A percentile compares a stretch with the other conserved stretches of the same genome.
These are phyloP conservation scores for Anisognathus igniventris DNA, from an alignment of 2,797 vertebrate species.

Conservation along the genomic window DNA sequence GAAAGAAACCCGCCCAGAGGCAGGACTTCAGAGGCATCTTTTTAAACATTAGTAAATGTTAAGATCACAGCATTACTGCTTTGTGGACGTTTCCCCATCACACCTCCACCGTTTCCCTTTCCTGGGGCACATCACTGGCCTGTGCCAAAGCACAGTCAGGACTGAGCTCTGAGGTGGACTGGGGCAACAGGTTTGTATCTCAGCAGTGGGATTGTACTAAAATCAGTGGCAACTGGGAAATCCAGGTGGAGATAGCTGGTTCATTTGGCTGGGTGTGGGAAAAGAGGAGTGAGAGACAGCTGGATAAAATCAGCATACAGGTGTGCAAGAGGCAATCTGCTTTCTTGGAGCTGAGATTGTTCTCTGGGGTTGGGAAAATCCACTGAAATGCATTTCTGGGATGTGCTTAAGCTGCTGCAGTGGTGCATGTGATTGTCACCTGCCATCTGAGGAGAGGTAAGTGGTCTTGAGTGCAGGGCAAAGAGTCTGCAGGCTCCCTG, in stretches of 20 bases:
- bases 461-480: not conserved
- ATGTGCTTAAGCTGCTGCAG: not conserved
- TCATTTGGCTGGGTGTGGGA: not conserved
- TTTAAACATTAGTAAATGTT: not conserved
- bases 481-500: not conserved
- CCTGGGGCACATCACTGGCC: not conserved
- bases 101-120: not conserved
- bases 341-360: accelerated
- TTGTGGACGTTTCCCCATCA: not conserved
- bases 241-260: not conserved
- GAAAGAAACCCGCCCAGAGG: not conserved
- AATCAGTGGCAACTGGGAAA: accelerated
- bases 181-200: not conserved
- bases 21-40: not conserved
- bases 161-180: not conserved
- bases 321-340: not conserved
- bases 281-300: not conserved
- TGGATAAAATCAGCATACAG: not conserved
- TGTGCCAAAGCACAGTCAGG: not conserved
- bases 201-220: accelerated
- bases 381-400: not conserved
- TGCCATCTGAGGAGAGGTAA: not conserved
- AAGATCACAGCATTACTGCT: not conserved
- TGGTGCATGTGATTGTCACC: accelerated
- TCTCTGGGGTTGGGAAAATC: too few species aligned